Evolutionary conservation across 2,797 vertebrate species (phyloP), one percentile per base, ranked within the genome.

Genomic region (Pangasius sanitwongsei): DNA sequence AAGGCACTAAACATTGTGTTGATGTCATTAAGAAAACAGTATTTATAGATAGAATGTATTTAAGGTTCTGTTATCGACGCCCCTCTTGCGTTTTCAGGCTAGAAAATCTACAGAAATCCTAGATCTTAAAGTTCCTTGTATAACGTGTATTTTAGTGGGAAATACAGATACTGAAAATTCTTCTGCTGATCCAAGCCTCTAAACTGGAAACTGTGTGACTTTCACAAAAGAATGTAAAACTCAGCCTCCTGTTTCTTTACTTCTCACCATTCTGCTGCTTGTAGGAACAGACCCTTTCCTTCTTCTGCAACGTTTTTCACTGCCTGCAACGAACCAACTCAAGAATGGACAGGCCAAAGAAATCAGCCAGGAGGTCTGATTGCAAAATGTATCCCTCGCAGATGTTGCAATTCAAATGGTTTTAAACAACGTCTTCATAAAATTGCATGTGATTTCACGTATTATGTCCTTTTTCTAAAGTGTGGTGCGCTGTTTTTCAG

Each of bases 141-240:
- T 1, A 23, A 34, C n/a, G 6, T 50, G 12, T 16, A 31, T 81
- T n/a, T 85, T 85, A 34, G 44, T 61, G 23, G 11, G 41, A 84
- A 31, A 67, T 67, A 50, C 41, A 18, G 16, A 65, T n/a, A 5
- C 8, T 1, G 28, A 67, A 85, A 84, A 31, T 53, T 5, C 6
- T 25, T 12, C 81, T 25, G 41, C 31, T 44, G 11, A n/a, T 44
- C 81, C 37, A 6, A 63, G 57, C 11, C 12, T 44, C 4, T 41
- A 67, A 23, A 31, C 31, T 86, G 48, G 34, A 87, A 72, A 81
- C 50, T 50, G 61, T 77, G 15, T 37, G 18, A 80, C 53, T 88
- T 88, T 89, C 87, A 74, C 87, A 80, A 1, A 41, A 69, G 61
- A 88, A 87, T 81, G 86, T 65, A 44, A 83, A 83, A 65, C 57